Evolutionary conservation across 2,888 invertebrate species (phyloP), one percentile per base, ranked within the genome.

Genomic region (Odontocerum albicorne): DNA sequence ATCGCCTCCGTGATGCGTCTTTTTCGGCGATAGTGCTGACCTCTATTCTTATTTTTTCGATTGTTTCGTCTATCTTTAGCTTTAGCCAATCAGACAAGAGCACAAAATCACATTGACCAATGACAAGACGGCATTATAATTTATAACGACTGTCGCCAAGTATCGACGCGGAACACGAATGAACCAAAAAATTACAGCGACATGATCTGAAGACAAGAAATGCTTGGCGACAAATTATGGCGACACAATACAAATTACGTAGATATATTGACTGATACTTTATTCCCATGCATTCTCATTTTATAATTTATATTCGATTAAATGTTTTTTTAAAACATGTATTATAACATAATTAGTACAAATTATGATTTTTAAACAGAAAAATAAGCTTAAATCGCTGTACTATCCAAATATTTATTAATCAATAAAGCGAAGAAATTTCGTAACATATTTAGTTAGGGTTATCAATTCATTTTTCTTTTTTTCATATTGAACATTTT

Each of bases 1-100:
- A 39, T 39, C 40, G 40, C 32, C 47, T 49, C 21, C 16, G 38
- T 27, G 54, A 49, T 43, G 54, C 54, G 54, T 54, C 54, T 46
- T 43, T 51, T 42, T 49, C 20, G 20, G 39, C 51, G 50, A 56
- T 31, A 22, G 56, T 46, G 56, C 56, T 56, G 56, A 56, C 56
- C 45, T 50, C 56, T 56, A 56, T 56, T 49, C 21, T n/a, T 31
- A 46, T 43, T 46, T 43, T 40, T 38, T 15, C 31, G 22, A 27
- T 51, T 17, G 27, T 36, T 52, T 47, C 36, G 42, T 45, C 42
- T 33, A 20, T 33, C 35, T 21, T 21, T n/a, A 6, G 3, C 13
- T 35, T 21, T 36, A 20, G 21, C 13, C 22, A 35, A 51, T 54
- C 12, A 12, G 31, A 19, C 10, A n/a, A 20, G 10, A 12, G 21